Evolutionary conservation across 2,113 vertebrate species (phyloP).

Genomic region (Neomonachus schauinslandi): DNA sequence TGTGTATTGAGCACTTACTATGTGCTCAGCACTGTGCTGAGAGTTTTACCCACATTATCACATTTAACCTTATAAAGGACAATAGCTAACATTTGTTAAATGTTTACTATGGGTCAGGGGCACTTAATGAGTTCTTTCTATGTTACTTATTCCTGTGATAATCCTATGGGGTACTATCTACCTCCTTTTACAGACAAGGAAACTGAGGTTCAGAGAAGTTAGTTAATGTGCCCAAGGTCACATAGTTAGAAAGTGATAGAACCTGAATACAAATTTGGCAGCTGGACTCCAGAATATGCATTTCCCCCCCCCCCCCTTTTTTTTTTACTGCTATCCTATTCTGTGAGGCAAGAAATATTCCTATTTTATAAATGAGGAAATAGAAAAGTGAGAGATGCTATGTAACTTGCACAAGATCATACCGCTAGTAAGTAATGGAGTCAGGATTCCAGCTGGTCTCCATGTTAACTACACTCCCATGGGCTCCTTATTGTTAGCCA

Average conservation of each 20-base stretch:
- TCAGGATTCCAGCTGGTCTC: background rate
- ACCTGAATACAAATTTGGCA: background rate
- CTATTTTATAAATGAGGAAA: constrained; percentile 33
- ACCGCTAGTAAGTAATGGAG: background rate
- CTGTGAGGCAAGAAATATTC: background rate
- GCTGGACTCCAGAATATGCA: background rate
- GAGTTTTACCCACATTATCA: background rate
- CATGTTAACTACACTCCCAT: background rate
- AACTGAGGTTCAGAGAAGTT: constrained; percentile 9
- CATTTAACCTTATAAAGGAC: background rate
- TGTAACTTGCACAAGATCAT: background rate
- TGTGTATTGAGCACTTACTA: background rate
- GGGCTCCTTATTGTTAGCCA: background rate
- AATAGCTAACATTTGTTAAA: constrained; percentile 28
- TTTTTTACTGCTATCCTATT: background rate
- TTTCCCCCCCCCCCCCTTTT: background rate
- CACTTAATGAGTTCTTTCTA: background rate
- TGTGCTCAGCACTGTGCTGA: background rate
- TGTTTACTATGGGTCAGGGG: background rate
- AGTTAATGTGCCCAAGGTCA: background rate
- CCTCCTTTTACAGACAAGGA: background rate
- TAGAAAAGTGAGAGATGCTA: background rate
- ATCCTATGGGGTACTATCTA: background rate
- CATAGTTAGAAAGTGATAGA: background rate
- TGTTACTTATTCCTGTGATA: constrained; percentile 31